phyloP scores from a whole-genome alignment of 2,113 vertebrate genomes.

The Poecilia latipinna region DNA sequence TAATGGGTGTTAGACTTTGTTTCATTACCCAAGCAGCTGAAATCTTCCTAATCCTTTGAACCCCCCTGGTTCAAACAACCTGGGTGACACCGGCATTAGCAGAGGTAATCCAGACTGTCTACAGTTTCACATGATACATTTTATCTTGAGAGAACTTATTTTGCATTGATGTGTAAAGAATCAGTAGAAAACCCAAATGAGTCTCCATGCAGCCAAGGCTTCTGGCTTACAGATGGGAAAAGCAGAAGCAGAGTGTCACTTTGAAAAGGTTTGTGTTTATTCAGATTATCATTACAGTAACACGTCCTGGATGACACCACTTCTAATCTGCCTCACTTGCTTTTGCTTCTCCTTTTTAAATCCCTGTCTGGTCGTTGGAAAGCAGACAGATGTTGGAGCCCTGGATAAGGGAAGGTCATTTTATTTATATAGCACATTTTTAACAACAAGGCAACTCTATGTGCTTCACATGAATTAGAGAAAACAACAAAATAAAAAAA shows the following conservation, averaged over 20 bases:
- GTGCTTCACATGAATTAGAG: too few relatives aligned
- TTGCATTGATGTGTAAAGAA: conserved; percentile 4
- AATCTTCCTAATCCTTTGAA: conserved; percentile 59
- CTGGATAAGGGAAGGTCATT: too few relatives aligned
- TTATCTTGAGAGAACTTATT: conserved; percentile 29
- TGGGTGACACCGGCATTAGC: conserved; percentile 72
- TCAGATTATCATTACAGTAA: too few relatives aligned
- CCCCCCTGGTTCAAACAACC: conserved; percentile 63
- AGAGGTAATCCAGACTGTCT: conserved; percentile 57
- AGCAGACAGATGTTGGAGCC: too few relatives aligned
- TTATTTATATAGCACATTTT: too few relatives aligned
- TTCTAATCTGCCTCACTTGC: too few relatives aligned
- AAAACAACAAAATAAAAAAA: too few relatives aligned
- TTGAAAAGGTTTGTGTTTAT: background rate
- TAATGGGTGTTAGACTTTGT: background rate
- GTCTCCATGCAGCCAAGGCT: too few relatives aligned
- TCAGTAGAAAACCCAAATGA: background rate
- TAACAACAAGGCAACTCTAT: too few relatives aligned
- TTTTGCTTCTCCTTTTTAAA: too few relatives aligned
- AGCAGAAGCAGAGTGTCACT: background rate
- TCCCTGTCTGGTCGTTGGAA: too few relatives aligned
- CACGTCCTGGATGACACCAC: too few relatives aligned
- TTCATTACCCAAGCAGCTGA: conserved; percentile 25
- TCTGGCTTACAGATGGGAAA: background rate
- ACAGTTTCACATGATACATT: conserved; percentile 48